Base-by-base conservation (phyloP, 2,113 vertebrate genomes). In the Monopterus albus region DNA sequence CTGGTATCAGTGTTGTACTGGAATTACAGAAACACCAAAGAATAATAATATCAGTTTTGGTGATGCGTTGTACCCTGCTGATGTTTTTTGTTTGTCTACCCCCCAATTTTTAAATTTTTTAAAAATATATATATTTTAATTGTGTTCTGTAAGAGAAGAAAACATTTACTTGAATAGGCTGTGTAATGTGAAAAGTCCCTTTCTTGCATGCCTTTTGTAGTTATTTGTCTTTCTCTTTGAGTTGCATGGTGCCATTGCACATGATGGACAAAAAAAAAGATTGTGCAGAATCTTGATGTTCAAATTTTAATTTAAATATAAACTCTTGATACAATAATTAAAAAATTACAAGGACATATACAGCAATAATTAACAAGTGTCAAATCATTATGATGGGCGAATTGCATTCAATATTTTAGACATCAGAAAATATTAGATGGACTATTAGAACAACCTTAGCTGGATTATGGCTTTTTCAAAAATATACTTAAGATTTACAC, bases 11-110 rank as follows among this genome's bases (percentile, higher is more conserved):
- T 89, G 84, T 79, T 83, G 71, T 89, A 83, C 89, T 91, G 94
- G 87, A 95, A 94, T 94, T 95, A 95, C 94, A 95, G 92, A 96
- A 92, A 96, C 96, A 97, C 96, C 97, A 99, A 99, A 99, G 96
- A 98, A 94, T 91, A 94, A 88, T 94, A 92, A 92, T 94, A 91
- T 94, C 94, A 93, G 93, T 96, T 97, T 95, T 94, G 95, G 95
- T 96, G 94, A 95, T 91, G 92, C 90, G 83, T 94, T 92, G 92
- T 79, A 81, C 71, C 79, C 84, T 89, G 85, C 84, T 95, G 90
- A 93, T 93, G 88, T 92, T 95, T 94, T 91, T 91, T 15, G 26
- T 74, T 93, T 68, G 78, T 9, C 3, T 3, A 6, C 8, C 8
- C 8, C 8, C 29, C 25, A 42, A 62, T n/a, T n/a, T n/a, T n/a